Evolutionary conservation across 2,797 vertebrate genomes (phyloP), one percentile per base, ranked within the genome.

Genomic region (Triplophysa yarkandensis): DNA sequence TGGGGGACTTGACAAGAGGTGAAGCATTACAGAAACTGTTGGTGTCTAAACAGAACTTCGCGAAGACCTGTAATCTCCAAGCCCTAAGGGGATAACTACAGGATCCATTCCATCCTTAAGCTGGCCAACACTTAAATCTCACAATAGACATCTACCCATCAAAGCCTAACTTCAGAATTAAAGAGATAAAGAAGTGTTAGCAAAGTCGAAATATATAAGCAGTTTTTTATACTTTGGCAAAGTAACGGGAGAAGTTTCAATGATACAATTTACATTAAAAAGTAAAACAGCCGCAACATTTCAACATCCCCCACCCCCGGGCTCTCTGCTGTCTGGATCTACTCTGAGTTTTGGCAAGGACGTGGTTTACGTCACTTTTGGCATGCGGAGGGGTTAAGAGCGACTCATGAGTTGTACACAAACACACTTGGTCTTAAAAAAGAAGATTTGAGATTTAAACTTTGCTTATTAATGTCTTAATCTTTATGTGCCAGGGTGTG

Each of bases 1-100:
- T 70, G 68, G 62, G 62, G 79, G 1, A 69, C 57, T 23, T 27
- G 61, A 57, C 14, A 41, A 41, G 46, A 32, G 36, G 48, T 62
- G 76, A 76, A 72, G 68, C 77, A 67, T 77, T 74, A 66, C 54
- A 44, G 27, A 52, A 44, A 39, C 61, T 36, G 39, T 28, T 73
- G 68, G 73, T 80, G 58, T 71, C 58, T 28, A 77, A 77, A 80
- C 73, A 72, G 65, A 52, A 64, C 54, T 82, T 76, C 55, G 65
- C 68, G 1, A 28, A 84, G 61, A 70, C 84, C 82, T 88, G 76
- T 79, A 86, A 88, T 87, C 73, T 79, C 46, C 8, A 58, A 16
- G 62, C 46, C 74, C 61, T 52, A 10, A 23, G 67, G 73, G 17
- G 32, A 16, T 60, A 72, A 61, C 76, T 57, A 62, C 16, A 3